phyloP scores from a whole-genome alignment of 1,140 invertebrate genomes.

The Aplysia californica region DNA sequence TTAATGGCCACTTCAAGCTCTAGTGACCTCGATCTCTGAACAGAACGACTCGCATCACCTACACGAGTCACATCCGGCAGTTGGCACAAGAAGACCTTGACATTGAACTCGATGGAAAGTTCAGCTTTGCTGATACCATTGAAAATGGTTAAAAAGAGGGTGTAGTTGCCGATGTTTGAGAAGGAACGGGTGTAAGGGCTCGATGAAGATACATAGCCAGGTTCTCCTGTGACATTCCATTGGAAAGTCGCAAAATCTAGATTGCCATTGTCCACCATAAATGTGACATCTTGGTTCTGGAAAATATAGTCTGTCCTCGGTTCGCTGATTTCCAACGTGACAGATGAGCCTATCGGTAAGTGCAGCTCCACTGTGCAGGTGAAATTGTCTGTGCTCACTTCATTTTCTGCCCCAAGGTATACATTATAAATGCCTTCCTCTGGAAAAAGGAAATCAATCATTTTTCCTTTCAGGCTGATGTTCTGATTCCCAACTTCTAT shows the following conservation, averaged over 20 bases:
- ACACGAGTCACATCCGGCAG: conserved; percentile 36
- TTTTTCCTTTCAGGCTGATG: conserved; percentile 16
- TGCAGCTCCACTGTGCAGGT: conserved; percentile 13
- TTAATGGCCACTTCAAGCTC: conserved; percentile 46
- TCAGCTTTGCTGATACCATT: conserved; percentile 39
- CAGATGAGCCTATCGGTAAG: background rate
- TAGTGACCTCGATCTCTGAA: conserved; percentile 33
- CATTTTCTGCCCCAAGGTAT: conserved; percentile 24
- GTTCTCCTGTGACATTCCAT: conserved; percentile 8
- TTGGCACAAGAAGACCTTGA: conserved; percentile 43
- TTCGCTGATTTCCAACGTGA: conserved; percentile 1
- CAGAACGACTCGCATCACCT: conserved; percentile 26
- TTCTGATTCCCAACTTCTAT: conserved; percentile 23
- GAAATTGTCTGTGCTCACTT: background rate
- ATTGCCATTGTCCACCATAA: conserved; percentile 16
- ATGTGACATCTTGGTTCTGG: conserved; percentile 29
- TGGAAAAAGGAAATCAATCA: conserved; percentile 29
- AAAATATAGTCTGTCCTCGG: conserved; percentile 31
- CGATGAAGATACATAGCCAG: too few species aligned
- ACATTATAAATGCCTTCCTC: conserved; percentile 22
- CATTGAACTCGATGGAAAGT: conserved; percentile 31
- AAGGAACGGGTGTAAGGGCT: background rate
- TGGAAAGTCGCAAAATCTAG: conserved; percentile 18
- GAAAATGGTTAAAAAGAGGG: conserved; percentile 30
- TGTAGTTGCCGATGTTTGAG: conserved; percentile 29